Evolutionary conservation across 1,140 invertebrate species (phyloP).

Genomic region (Matsumurasca onukii): DNA sequence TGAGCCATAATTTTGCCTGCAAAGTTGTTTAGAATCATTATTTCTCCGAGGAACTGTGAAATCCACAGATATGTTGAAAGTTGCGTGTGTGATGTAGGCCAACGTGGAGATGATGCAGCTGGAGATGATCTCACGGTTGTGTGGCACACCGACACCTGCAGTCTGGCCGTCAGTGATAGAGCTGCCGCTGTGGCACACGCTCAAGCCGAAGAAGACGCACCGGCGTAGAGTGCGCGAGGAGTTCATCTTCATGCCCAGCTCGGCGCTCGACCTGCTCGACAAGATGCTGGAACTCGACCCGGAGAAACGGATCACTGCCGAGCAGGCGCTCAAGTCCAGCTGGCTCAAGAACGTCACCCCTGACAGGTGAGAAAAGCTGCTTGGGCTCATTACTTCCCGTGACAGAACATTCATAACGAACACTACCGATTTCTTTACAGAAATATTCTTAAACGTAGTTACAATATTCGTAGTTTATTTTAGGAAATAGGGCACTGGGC

Average conservation of each 20-base stretch:
- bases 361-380: constrained; percentile 62
- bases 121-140: constrained; percentile 92
- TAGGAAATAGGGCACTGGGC: too few species aligned
- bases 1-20: too few species aligned
- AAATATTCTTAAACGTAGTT: too few species aligned
- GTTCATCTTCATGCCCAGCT: constrained; percentile 85
- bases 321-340: constrained; percentile 89
- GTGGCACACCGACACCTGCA: constrained; percentile 95
- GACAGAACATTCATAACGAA: too few species aligned
- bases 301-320: constrained; percentile 88
- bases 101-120: constrained; percentile 92
- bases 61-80: too few species aligned
- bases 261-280: constrained; percentile 92
- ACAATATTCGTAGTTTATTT: too few species aligned
- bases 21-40: too few species aligned
- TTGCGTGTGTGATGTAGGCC: constrained; percentile 64
- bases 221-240: constrained; percentile 88
- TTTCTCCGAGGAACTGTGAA: too few species aligned
- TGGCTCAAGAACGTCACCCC: constrained; percentile 94
- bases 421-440: too few species aligned
- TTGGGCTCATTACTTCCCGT: too few species aligned
- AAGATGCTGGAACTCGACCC: constrained; percentile 97
- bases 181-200: constrained; percentile 86
- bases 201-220: constrained; percentile 91
- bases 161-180: constrained; percentile 97